These are phyloP conservation scores for Nymphalis c-album DNA, from an alignment of 2,888 invertebrate species.

Conservation along the genomic window DNA sequence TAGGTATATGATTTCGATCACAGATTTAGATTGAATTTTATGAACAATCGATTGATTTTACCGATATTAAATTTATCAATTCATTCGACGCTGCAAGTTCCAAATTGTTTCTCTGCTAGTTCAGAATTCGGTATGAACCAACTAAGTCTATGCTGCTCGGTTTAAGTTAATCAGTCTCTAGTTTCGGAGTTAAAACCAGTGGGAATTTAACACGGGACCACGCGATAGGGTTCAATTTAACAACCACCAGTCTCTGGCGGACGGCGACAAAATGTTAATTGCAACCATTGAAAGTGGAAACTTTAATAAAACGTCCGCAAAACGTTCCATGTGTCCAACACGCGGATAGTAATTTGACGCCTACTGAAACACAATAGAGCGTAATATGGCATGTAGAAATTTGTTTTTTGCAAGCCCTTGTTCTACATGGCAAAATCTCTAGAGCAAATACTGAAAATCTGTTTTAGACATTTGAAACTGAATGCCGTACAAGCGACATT, in stretches of 20 bases:
- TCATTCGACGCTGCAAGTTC: conserved; percentile 25
- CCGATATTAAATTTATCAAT: conserved; percentile 26
- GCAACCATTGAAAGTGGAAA: conserved; percentile 47
- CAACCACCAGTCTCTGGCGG: conserved; percentile 42
- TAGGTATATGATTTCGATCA: neutral
- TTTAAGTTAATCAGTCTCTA: conserved; percentile 44
- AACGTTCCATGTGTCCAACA: conserved; percentile 26
- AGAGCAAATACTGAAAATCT: conserved; percentile 30
- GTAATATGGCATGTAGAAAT: conserved; percentile 9
- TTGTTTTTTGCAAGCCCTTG: conserved; percentile 19
- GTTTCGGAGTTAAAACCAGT: conserved; percentile 42
- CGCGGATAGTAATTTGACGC: conserved; percentile 21
- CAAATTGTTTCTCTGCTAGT: conserved; percentile 33
- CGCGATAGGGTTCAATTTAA: conserved; percentile 45
- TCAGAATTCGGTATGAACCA: conserved; percentile 37
- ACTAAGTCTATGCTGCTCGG: conserved; percentile 38
- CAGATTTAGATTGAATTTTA: neutral
- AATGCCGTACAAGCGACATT: conserved; percentile 11
- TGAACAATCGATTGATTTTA: conserved; percentile 16
- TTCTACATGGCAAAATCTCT: conserved; percentile 19
- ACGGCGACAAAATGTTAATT: conserved; percentile 48
- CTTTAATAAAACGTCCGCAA: conserved; percentile 37
- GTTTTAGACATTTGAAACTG: conserved; percentile 28
- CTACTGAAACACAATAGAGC: conserved; percentile 22
- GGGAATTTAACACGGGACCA: conserved; percentile 45